Base-by-base conservation (phyloP, 2,113 vertebrate species). In the Egretta garzetta region DNA sequence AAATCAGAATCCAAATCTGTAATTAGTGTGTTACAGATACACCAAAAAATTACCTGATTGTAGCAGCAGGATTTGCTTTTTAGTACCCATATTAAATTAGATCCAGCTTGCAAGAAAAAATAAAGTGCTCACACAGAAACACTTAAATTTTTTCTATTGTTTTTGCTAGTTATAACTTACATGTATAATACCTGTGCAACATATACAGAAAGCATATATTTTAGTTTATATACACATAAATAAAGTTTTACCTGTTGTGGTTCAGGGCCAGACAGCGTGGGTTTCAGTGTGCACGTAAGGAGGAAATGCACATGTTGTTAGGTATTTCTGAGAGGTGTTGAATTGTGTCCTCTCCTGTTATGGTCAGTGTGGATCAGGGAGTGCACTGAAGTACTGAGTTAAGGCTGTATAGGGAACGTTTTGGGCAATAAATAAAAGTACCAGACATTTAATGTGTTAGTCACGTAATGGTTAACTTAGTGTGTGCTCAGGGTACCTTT, bases 11-110 rank as follows among this genome's bases (percentile, higher is more conserved):
- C 70, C 24, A 86, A 73, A 84, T 58, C 66, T 59, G 52, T 87
- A 95, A 91, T 92, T 94, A 96, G 95, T 68, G 32, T 64, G 52
- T 84, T 59, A 59, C 53, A 84, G 53, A 64, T 81, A 80, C 33
- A 71, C 10, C 7, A 74, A 55, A 66, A 64, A 39, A 14, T 68
- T 82, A 71, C 41, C 37, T 79, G 77, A 52, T 86, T 82, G 88
- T 58, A 50, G 35, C 50, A 85, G 64, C 32, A 93, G 47, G 49
- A 85, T 81, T 86, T 39, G 2, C 8, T 90, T 26, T 74, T 91
- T 62, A 89, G 70, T 75, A 68, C 8, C 19, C 27, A 27, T 10
- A 58, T 26, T 79, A 89, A 85, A 87, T 70, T 33, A 74, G 93
- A 93, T 74, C 39, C 60, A 76, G 20, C 14, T 84, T 80, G 43